phyloP scores from a whole-genome alignment of 2,888 invertebrate genomes.

The Anoncus sp. region DNA sequence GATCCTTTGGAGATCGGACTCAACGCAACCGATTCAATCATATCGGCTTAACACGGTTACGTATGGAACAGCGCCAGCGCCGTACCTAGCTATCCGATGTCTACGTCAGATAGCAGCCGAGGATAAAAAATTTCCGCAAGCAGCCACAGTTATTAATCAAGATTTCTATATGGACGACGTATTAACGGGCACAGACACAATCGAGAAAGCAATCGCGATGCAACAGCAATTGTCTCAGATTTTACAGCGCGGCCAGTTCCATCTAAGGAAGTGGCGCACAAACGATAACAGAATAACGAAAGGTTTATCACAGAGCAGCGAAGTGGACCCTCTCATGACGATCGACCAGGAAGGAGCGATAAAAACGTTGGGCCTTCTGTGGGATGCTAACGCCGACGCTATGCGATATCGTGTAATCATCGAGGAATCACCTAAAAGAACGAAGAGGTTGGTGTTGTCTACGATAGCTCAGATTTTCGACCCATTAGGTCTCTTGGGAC shows the following conservation, averaged over 20 bases:
- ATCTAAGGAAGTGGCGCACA: constrained; percentile 50
- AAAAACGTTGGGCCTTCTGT: constrained; percentile 55
- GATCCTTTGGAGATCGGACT: constrained; percentile 48
- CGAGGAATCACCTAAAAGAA: background rate
- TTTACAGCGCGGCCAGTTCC: constrained; percentile 38
- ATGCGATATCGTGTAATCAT: constrained; percentile 45
- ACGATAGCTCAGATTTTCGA: constrained; percentile 57
- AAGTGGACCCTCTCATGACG: constrained; percentile 44
- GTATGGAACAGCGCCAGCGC: constrained; percentile 48
- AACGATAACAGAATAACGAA: constrained; percentile 20
- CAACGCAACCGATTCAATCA: constrained; percentile 11
- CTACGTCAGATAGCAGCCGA: constrained; percentile 37
- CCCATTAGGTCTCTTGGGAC: constrained; percentile 55
- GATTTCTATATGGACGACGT: constrained; percentile 61
- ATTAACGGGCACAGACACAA: constrained; percentile 41
- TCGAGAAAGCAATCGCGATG: constrained; percentile 10
- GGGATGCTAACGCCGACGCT: constrained; percentile 47
- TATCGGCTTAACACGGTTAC: constrained; percentile 53
- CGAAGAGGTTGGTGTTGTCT: constrained; percentile 49
- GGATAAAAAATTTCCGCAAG: constrained; percentile 23
- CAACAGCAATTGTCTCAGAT: constrained; percentile 9
- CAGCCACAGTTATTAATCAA: constrained; percentile 33
- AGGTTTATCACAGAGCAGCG: constrained; percentile 13
- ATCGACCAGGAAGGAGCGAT: constrained; percentile 42
- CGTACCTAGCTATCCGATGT: constrained; percentile 55